A percentile compares a stretch with the other conserved stretches of the same genome.
Conservation (phyloP, 2,797 vertebrate species). For the Channallabes apus region DNA sequence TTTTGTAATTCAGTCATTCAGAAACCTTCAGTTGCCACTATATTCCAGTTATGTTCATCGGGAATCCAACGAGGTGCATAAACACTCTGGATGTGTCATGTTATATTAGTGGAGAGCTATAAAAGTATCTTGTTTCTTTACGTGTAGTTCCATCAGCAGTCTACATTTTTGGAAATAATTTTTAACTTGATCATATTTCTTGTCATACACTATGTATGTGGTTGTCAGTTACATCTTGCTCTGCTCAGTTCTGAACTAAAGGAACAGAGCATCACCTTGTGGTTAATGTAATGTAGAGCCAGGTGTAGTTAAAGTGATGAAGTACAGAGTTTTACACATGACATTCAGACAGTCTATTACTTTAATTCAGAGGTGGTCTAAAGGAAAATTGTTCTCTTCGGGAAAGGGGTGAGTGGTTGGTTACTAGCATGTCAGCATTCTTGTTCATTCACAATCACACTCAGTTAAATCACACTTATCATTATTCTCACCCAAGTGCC, state of each 20-base stretch:
- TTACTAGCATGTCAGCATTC: background rate
- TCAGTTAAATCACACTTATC: background rate
- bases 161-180: background rate
- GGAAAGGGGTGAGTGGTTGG: background rate
- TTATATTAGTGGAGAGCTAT: background rate
- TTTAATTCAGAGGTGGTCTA: background rate
- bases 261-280: constrained; percentile 43
- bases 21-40: background rate
- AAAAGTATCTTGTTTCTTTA: background rate
- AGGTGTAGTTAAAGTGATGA: no score
- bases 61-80: background rate
- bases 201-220: no score
- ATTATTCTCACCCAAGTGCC: background rate
- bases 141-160: background rate
- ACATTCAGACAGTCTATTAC: background rate
- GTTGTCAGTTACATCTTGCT: background rate
- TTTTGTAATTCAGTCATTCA: background rate
- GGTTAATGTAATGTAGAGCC: constrained; percentile 23
- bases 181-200: background rate
- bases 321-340: background rate
- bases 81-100: background rate
- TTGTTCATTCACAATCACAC: background rate
- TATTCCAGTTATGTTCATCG: background rate
- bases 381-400: background rate
- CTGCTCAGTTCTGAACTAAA: constrained; percentile 6